phyloP scores from a whole-genome alignment of 2,797 vertebrate species.

The Diplodus puntazzo region DNA sequence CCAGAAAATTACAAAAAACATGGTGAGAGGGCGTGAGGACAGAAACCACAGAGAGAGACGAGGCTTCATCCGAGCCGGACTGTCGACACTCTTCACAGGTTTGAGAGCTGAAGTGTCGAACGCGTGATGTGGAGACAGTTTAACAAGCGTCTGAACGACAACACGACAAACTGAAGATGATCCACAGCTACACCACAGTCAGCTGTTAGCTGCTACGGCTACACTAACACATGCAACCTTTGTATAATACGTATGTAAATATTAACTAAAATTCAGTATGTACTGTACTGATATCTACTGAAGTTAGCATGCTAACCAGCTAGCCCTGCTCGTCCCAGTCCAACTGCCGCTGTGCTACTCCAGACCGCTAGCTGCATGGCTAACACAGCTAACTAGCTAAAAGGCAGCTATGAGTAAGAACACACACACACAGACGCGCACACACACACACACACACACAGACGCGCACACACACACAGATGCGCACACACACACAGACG shows the following conservation, averaged over 20 bases:
- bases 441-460: conserved; percentile 47
- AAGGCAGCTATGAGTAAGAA: too few species aligned
- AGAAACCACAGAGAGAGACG: conserved; percentile 23
- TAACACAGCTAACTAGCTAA: too few species aligned
- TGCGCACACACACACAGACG: conserved; percentile 52
- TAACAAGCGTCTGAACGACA: neutral
- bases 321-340: too few species aligned
- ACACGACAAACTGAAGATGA: neutral
- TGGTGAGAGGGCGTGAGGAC: conserved; percentile 41
- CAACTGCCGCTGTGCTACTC: too few species aligned
- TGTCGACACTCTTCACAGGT: conserved; percentile 17
- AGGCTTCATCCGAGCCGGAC: neutral
- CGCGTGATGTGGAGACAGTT: conserved; percentile 19
- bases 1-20: conserved; percentile 17
- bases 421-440: too few species aligned
- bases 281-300: too few species aligned
- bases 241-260: too few species aligned
- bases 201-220: too few species aligned
- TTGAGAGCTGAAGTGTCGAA: conserved; percentile 9
- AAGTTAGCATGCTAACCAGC: too few species aligned
- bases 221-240: too few species aligned
- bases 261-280: too few species aligned
- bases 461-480: conserved; percentile 70
- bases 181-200: neutral
- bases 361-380: too few species aligned